Evolutionary conservation across 2,113 vertebrate genomes (phyloP).

Genomic region (Amphiprion ocellaris): DNA sequence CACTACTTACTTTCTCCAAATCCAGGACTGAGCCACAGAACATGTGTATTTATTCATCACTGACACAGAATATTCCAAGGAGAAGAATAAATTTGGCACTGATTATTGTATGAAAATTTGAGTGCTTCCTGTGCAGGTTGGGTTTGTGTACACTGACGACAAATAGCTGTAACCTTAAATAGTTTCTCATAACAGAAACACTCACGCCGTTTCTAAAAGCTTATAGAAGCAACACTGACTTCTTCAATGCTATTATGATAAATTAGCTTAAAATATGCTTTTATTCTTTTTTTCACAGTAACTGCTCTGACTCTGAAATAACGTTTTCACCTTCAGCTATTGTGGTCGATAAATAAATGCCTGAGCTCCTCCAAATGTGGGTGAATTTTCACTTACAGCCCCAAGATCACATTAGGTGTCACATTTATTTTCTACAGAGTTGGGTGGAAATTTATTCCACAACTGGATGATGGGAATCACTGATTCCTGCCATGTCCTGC

Average conservation of each 20-base stretch:
- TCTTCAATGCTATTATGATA: neutral
- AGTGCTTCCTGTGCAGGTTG: neutral
- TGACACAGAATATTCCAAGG: neutral
- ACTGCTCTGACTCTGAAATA: neutral
- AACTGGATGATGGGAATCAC: slow-evolving; percentile 5
- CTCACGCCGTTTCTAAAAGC: slow-evolving; percentile 2
- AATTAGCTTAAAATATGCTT: neutral
- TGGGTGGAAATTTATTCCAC: slow-evolving; percentile 14
- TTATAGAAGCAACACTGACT: slow-evolving; percentile 2
- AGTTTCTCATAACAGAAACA: slow-evolving; percentile 34
- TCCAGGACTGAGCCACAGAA: neutral
- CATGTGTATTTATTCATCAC: neutral
- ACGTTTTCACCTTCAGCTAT: slow-evolving; percentile 2
- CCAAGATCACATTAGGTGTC: neutral
- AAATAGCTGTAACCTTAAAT: slow-evolving; percentile 27
- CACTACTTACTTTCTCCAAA: neutral
- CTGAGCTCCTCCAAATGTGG: slow-evolving; percentile 16
- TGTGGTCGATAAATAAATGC: neutral
- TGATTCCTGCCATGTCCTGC: slow-evolving; percentile 10
- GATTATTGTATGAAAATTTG: neutral
- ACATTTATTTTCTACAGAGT: neutral
- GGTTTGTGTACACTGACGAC: slow-evolving; percentile 23
- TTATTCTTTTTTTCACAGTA: neutral
- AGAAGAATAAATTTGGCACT: neutral
- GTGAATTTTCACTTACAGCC: slow-evolving; percentile 17